Percentiles rank a stretch among this genome's conserved stretches.
Conservation (phyloP, 2,888 invertebrate genomes). For the Rhingia campestris region DNA sequence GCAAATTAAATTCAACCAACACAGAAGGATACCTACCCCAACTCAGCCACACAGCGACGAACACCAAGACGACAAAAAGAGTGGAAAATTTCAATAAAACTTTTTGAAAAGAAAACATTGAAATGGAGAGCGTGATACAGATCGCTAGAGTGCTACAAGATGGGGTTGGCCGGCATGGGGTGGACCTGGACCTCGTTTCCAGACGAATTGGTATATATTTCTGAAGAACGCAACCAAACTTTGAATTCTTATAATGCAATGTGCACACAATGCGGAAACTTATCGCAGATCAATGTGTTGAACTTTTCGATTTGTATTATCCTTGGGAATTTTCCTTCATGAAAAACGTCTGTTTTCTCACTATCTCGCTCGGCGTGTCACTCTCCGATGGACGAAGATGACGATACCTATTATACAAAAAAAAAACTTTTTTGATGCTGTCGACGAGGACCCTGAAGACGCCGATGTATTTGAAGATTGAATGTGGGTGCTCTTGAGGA, state of each 20-base stretch:
- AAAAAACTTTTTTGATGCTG: not conserved
- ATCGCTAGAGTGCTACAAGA: constrained; percentile 9
- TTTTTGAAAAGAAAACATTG: constrained; percentile 63
- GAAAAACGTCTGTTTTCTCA: constrained; percentile 13
- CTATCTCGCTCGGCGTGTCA: constrained; percentile 3
- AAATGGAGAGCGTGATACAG: constrained; percentile 55
- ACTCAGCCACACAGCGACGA: not conserved
- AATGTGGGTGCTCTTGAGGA: constrained; percentile 29
- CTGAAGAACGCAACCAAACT: constrained; percentile 16
- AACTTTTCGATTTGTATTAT: constrained; percentile 72
- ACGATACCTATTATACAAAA: constrained; percentile 35
- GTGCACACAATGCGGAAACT: constrained; percentile 72
- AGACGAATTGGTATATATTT: constrained; percentile 41
- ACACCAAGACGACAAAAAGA: not conserved
- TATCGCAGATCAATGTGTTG: constrained; percentile 72
- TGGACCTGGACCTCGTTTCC: constrained; percentile 51
- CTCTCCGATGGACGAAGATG: not conserved
- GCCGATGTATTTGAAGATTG: constrained; percentile 19
- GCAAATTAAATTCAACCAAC: constrained; percentile 66
- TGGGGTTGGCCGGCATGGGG: not conserved
- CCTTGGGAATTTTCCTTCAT: constrained; percentile 51
- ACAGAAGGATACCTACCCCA: constrained; percentile 22
- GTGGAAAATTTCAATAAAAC: constrained; percentile 59
- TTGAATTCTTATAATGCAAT: constrained; percentile 57
- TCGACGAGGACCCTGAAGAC: constrained; percentile 1